These are phyloP conservation scores for Conistra vaccinii DNA, from an alignment of 2,888 invertebrate genomes.

Conservation along the genomic window DNA sequence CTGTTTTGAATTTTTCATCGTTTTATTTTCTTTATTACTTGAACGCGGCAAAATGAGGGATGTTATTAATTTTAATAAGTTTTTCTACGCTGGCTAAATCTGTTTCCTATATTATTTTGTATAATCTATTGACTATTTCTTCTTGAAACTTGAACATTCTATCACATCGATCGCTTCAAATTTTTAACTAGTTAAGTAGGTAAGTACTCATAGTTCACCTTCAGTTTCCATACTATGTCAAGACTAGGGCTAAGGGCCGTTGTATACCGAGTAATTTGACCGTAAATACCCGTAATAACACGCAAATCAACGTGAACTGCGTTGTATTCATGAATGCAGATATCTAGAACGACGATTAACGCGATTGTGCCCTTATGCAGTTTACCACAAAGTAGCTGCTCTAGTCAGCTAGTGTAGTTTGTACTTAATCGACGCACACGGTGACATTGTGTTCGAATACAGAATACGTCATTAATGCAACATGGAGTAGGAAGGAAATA, in stretches of 20 bases:
- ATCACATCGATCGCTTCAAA: not conserved
- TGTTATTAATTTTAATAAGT: not conserved
- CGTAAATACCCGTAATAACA: constrained; percentile 55
- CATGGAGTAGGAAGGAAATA: constrained; percentile 6
- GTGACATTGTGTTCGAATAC: constrained; percentile 28
- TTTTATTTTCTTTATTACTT: constrained; percentile 17
- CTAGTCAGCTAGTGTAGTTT: not conserved
- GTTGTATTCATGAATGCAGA: constrained; percentile 59
- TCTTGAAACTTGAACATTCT: not conserved
- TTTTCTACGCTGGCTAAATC: not conserved
- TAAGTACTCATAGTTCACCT: constrained; percentile 7
- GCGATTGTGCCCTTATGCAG: constrained; percentile 67
- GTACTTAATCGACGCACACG: constrained; percentile 6
- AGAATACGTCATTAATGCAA: constrained; percentile 30
- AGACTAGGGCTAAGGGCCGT: constrained; percentile 32
- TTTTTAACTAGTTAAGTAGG: not conserved
- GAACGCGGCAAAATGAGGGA: not conserved
- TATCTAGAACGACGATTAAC: constrained; percentile 65
- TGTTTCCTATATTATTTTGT: not conserved
- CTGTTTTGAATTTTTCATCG: constrained; percentile 28
- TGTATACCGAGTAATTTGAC: constrained; percentile 37
- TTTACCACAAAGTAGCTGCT: constrained; percentile 51
- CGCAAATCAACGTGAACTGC: constrained; percentile 61
- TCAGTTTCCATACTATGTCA: constrained; percentile 14
- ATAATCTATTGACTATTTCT: not conserved